Evolutionary conservation across 1,140 invertebrate genomes (phyloP), one percentile per base, ranked within the genome.

Genomic region (Schmidtea mediterranea): DNA sequence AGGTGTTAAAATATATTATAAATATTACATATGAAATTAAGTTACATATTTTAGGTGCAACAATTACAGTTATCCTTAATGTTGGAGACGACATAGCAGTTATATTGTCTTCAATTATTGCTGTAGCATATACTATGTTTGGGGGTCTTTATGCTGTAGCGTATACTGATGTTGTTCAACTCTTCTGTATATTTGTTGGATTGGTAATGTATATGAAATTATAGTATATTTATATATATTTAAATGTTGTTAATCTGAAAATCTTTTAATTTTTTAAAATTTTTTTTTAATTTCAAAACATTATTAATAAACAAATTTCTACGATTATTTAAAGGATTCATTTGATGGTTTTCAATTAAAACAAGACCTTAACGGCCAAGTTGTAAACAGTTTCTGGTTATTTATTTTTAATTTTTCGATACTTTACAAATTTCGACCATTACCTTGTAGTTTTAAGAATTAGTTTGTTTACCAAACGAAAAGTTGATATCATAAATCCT

Each of bases 111-210:
- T 79, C 89, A 2, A 82, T 77, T 62, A 87, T 97, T 52, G 89
- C 89, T 13, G 76, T 95, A 21, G 80, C 89, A 65, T 97, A 97
- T 69, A 97, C 90, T 0, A 72, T 95, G 15, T 87, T 92, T 61
- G 90, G 90, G 1, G 90, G 90, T 0, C 72, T 95, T 9, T 95
- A 95, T 65, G 82, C 86, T 36, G 90, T 97, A 32, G 89, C 89
- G 0, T 97, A 94, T 62, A 95, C 90, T 1, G 90, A 97, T 63
- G 87, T 95, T 54, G 87, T 95, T 54, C 90, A 97, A 66, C 72
- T 97, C 1, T 86, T 94, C 70, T 94, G 86, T 67, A 95, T 97
- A 60, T 92, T 95, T 68, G 75, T 92, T 55, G 90, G 90, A 19
- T 68, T 97, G 63, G 76, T 75, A 62, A 71, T 51, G 6, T 48